These are phyloP conservation scores for Leptopterna dolabrata DNA, from an alignment of 2,888 invertebrate genomes.

Conservation along the genomic window DNA sequence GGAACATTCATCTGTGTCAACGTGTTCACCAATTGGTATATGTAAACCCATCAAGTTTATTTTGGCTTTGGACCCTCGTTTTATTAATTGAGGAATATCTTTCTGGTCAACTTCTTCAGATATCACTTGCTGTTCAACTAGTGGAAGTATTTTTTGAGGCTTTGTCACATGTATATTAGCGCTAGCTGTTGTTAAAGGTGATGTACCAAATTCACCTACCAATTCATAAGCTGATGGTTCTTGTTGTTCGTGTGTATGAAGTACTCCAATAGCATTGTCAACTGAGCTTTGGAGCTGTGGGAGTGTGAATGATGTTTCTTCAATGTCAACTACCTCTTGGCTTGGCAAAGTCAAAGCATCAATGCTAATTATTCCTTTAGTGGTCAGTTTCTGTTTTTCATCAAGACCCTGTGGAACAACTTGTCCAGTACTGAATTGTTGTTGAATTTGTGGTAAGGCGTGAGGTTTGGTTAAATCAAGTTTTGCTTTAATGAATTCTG, in stretches of 20 bases:
- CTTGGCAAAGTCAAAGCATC: conserved; percentile 46
- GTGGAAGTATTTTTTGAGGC: conserved; percentile 9
- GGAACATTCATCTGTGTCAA: not conserved
- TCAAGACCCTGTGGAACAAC: not conserved
- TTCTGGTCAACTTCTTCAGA: not conserved
- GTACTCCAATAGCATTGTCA: not conserved
- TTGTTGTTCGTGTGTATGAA: not conserved
- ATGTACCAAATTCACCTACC: conserved; percentile 1
- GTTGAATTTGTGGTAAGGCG: conserved; percentile 36
- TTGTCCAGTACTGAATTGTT: conserved; percentile 29
- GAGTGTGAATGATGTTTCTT: not conserved
- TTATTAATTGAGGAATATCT: not conserved
- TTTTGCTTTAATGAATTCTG: conserved; percentile 41
- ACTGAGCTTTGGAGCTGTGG: not conserved
- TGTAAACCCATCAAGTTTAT: not conserved
- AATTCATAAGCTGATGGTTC: not conserved
- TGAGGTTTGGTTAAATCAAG: conserved; percentile 45
- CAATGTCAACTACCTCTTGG: not conserved
- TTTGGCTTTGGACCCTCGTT: not conserved
- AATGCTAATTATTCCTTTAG: conserved; percentile 40
- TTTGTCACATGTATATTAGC: not conserved
- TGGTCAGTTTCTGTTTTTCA: not conserved
- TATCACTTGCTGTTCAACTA: conserved; percentile 4
- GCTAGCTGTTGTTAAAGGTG: not conserved
- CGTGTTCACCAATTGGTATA: not conserved